Percentiles rank a stretch among this genome's conserved stretches.
These are phyloP conservation scores for Pheosia tremula DNA, from an alignment of 2,888 invertebrate genomes.

Conservation along the genomic window DNA sequence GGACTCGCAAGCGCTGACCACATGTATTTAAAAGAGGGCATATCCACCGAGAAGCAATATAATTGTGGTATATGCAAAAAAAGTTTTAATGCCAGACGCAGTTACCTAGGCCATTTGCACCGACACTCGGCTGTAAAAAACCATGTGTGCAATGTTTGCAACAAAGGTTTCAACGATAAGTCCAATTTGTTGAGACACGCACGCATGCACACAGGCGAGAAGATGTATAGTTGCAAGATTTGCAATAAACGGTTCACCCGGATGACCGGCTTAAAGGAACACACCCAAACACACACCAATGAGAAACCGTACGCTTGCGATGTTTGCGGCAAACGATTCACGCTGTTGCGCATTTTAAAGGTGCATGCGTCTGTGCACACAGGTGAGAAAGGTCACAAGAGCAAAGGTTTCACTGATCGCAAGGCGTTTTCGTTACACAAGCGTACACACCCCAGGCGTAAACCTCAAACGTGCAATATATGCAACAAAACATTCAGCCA, in stretches of 20 bases:
- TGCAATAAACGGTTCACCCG: not conserved
- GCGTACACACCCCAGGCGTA: not conserved
- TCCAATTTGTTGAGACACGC: not conserved
- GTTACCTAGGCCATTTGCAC: conserved; percentile 7
- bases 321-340: not conserved
- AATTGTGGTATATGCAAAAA: conserved; percentile 15
- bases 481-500: not conserved
- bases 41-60: not conserved
- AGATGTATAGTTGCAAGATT: not conserved
- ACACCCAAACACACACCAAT: not conserved
- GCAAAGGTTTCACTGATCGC: not conserved
- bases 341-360: not conserved
- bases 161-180: not conserved
- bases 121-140: not conserved
- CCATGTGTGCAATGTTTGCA: not conserved
- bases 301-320: conserved; percentile 5
- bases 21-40: not conserved
- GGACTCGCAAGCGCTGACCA: too few relatives aligned
- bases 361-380: not conserved
- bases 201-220: not conserved
- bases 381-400: not conserved
- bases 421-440: not conserved
- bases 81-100: conserved; percentile 9
- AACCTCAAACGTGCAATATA: not conserved
- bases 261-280: not conserved